Evolutionary conservation across 2,797 vertebrate genomes (phyloP).

Genomic region (Naso thynnoides): DNA sequence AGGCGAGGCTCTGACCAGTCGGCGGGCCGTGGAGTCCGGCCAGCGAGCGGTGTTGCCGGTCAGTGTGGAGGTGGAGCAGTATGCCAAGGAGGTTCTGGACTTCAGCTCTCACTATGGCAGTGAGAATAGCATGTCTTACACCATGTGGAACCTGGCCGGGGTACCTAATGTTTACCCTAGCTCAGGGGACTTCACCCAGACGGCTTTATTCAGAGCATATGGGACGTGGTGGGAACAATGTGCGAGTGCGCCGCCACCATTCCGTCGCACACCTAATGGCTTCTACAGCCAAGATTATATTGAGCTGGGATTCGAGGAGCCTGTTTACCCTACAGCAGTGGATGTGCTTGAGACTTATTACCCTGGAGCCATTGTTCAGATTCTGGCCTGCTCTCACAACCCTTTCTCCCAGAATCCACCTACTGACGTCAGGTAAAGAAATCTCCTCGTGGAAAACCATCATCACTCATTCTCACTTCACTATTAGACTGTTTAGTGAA

Average conservation of each 20-base stretch:
- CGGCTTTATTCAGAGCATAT: conserved; percentile 96
- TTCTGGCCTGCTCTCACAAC: conserved; percentile 97
- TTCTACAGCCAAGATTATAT: conserved; percentile 97
- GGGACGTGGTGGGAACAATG: conserved; percentile 97
- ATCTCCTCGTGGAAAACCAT: neutral
- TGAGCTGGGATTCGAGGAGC: conserved; percentile 95
- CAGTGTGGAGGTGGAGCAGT: conserved; percentile 93
- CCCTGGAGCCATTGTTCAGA: conserved; percentile 95
- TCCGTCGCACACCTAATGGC: conserved; percentile 88
- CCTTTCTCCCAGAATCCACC: conserved; percentile 94
- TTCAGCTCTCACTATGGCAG: conserved; percentile 99
- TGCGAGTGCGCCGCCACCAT: conserved; percentile 87
- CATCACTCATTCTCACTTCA: neutral
- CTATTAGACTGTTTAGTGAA: neutral
- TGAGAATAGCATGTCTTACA: conserved; percentile 99
- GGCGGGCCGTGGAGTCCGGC: conserved; percentile 91
- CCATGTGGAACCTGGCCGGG: conserved; percentile 98
- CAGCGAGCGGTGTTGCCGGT: conserved; percentile 91
- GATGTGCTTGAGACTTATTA: conserved; percentile 98
- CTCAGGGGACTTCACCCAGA: conserved; percentile 98
- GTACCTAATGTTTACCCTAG: conserved; percentile 97
- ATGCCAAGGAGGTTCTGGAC: conserved; percentile 97
- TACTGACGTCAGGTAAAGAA: conserved; percentile 93
- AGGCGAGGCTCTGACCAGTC: conserved; percentile 93
- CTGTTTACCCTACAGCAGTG: conserved; percentile 96